These are phyloP conservation scores for Rhyacophila brunnea DNA, from an alignment of 1,140 invertebrate genomes.

Conservation along the genomic window DNA sequence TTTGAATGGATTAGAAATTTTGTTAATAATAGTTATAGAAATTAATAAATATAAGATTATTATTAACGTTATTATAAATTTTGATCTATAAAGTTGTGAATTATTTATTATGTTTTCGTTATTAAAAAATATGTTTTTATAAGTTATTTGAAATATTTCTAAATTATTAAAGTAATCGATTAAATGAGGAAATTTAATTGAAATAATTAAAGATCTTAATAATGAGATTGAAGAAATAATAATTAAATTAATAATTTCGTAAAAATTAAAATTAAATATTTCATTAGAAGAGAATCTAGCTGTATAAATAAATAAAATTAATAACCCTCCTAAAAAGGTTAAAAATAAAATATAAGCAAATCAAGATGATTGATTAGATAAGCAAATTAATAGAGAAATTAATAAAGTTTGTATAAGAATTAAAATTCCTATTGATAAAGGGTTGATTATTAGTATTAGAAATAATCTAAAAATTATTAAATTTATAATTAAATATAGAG, in stretches of 20 bases:
- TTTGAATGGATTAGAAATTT: slow-evolving; percentile 48
- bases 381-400: slow-evolving; percentile 42
- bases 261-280: slow-evolving; percentile 47
- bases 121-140: slow-evolving; percentile 44
- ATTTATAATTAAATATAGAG: too few relatives aligned
- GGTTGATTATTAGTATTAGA: slow-evolving; percentile 50
- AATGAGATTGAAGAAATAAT: slow-evolving; percentile 19
- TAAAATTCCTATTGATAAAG: slow-evolving; percentile 51
- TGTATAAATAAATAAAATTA: slow-evolving; percentile 59
- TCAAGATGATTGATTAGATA: slow-evolving; percentile 48
- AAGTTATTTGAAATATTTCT: slow-evolving; percentile 3
- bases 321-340: slow-evolving; percentile 56
- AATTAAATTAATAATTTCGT: slow-evolving; percentile 36
- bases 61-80: slow-evolving; percentile 46
- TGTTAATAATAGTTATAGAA: slow-evolving; percentile 49
- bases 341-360: slow-evolving; percentile 55
- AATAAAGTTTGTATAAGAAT: slow-evolving; percentile 51
- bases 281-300: slow-evolving; percentile 56
- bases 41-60: slow-evolving; percentile 55
- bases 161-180: slow-evolving; percentile 3
- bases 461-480: too few relatives aligned
- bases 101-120: slow-evolving; percentile 47
- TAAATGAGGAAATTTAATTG: slow-evolving; percentile 4
- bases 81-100: slow-evolving; percentile 31
- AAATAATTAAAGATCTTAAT: slow-evolving; percentile 10